Base-by-base conservation (phyloP, 2,888 invertebrate genomes). In the Priapulus caudatus region DNA sequence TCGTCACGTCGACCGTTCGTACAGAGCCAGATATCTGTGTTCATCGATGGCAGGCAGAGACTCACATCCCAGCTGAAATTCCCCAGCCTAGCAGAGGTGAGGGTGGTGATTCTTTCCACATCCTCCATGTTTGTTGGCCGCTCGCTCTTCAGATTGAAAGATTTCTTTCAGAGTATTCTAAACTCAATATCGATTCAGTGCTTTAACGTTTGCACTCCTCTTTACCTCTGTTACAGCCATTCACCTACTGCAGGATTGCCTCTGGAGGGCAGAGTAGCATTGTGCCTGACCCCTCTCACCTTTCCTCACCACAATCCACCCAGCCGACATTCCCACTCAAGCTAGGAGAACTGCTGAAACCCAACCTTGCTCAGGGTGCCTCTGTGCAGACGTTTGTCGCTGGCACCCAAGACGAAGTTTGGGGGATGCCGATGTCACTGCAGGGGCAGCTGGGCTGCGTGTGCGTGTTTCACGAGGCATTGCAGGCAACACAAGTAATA, bases 11-110 rank as follows among this genome's bases (percentile, higher is more conserved):
- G 79, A 23, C 79, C 78, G 2, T 79, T 80, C 65, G 74, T 77
- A 18, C 76, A 77, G 58, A 79, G 78, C 59, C 77, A 79, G 62
- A 70, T 80, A 20, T 70, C 74, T 54, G 75, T 80, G 23, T 79
- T 74, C 59, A 72, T 80, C 23, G 80, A 80, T 63, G 79, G 79
- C 33, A 69, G 74, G 43, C 75, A 75, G 58, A 74, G 75, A 58
- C 61, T 77, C 5, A 74, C 72, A 52, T 72, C 76, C 45, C 75
- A 75, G 2, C 67, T 79, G 21, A 79, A 79, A 61, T 77, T 78
- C 57, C 77, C 77, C 24, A 72, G 75, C 2, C 67, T 78, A 22
- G 72, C 74, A 58, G 79, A 80, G 67, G 78, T 78, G 61, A 64
- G 59, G 57, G 16, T 20, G 51, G 16, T 44, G 21, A 24, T 52